Percentiles rank a stretch among this genome's conserved stretches.
These are phyloP conservation scores for Phylloscopus trochiloides DNA, from an alignment of 2,113 vertebrate genomes.

Conservation along the genomic window DNA sequence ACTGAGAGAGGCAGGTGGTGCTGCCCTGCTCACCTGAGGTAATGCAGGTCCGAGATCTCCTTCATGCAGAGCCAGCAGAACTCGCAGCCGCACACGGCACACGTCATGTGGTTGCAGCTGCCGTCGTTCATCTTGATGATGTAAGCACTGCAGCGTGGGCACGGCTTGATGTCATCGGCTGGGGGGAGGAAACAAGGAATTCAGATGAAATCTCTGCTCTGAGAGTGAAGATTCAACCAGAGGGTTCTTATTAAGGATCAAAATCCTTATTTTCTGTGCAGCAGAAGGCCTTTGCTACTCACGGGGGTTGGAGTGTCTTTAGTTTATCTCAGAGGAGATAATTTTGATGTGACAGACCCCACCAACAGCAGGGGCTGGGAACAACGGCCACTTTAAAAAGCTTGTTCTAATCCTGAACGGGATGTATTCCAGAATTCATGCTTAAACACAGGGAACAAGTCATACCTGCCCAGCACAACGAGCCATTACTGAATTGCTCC, in stretches of 20 bases:
- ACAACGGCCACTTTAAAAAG: background rate
- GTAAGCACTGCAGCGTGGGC: constrained; percentile 94
- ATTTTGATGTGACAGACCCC: background rate
- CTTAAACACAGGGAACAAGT: background rate
- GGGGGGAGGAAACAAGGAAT: background rate
- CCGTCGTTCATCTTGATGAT: constrained; percentile 99
- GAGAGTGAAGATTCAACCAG: rapidly evolving
- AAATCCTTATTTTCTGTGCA: rapidly evolving
- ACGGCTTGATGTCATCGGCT: constrained; percentile 98
- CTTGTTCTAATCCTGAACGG: background rate
- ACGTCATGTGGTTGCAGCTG: constrained; percentile 99
- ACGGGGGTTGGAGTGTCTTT: rapidly evolving
- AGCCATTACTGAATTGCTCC: background rate
- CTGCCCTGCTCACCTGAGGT: constrained; percentile 88
- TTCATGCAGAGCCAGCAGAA: constrained; percentile 99
- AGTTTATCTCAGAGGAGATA: background rate
- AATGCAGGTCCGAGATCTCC: constrained; percentile 98
- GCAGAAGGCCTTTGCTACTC: background rate
- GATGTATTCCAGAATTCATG: background rate
- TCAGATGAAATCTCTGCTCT: background rate
- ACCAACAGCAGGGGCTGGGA: background rate
- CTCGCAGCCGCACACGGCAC: constrained; percentile 95
- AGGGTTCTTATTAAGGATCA: rapidly evolving
- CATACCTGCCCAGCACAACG: background rate
- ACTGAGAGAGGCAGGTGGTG: rapidly evolving